phyloP scores from a whole-genome alignment of 2,113 vertebrate genomes.

The Maccullochella peelii region DNA sequence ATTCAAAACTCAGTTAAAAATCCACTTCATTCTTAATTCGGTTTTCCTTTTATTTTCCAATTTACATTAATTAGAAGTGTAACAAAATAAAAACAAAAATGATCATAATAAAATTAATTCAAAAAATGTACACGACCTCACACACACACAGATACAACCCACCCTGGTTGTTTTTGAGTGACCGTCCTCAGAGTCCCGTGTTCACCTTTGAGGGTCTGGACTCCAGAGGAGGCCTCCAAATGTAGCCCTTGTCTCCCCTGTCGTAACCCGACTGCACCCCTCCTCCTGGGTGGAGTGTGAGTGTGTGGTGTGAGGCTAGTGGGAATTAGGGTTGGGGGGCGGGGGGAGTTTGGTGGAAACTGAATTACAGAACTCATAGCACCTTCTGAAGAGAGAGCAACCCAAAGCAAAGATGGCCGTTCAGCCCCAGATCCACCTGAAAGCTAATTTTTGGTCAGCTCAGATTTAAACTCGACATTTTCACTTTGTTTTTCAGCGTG shows the following conservation, averaged over 20 bases:
- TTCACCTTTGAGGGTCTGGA: conserved; percentile 56
- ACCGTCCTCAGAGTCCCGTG: conserved; percentile 52
- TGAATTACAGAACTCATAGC: conserved; percentile 79
- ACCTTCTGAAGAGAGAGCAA: conserved; percentile 84
- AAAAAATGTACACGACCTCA: conserved; percentile 87
- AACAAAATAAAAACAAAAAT: conserved; percentile 86
- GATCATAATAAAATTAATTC: conserved; percentile 83
- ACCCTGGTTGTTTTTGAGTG: conserved; percentile 72
- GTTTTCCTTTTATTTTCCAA: conserved; percentile 88
- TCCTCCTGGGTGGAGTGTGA: conserved; percentile 81
- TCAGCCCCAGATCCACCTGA: conserved; percentile 74
- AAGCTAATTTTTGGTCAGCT: conserved; percentile 68
- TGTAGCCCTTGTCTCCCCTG: conserved; percentile 66
- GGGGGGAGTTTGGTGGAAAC: conserved; percentile 54
- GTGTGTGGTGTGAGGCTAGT: conserved; percentile 82
- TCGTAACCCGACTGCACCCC: conserved; percentile 58
- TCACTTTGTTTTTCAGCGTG: conserved; percentile 78
- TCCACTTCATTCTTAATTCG: conserved; percentile 76
- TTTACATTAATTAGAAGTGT: conserved; percentile 88
- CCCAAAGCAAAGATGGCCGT: conserved; percentile 76
- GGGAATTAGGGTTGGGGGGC: conserved; percentile 65
- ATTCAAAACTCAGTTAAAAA: conserved; percentile 80
- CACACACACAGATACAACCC: conserved; percentile 83
- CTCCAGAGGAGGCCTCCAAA: conserved; percentile 61
- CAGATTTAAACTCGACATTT: conserved; percentile 74